Base-by-base conservation (phyloP, 2,797 vertebrate genomes). In the Lophius americanus region DNA sequence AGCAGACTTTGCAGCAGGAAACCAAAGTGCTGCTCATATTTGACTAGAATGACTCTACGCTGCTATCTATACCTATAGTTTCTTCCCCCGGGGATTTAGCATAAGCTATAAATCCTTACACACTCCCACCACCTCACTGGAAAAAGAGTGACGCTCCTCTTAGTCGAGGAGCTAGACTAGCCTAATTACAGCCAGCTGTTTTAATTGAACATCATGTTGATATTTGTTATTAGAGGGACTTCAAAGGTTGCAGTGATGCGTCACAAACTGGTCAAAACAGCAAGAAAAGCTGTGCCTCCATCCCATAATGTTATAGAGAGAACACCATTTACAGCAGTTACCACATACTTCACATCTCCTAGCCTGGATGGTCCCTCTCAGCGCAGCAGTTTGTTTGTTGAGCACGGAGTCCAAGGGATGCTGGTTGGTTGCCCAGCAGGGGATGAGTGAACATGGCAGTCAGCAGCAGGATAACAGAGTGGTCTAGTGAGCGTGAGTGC, bases 1-100 rank as follows among this genome's bases (percentile, higher is more conserved):
- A 94, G 87, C 90, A 90, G 91, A 93, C 89, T 94, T 94, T 94
- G 90, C 92, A 92, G 93, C 92, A 91, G 92, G 92, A 92, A 92
- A 91, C 93, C 90, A 91, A 93, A 93, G 91, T 93, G 83, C 87
- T 90, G 83, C 88, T 93, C 91, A 92, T 93, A 93, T 93, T 92
- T 92, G 91, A 93, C 90, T 89, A 87, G 88, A 91, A 85, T 86
- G 88, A 93, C 83, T 92, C 88, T 76, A 68, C 81, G 55, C 85
- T 86, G 87, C 89, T 92, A 93, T 93, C 93, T 93, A 80, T 90
- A 93, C 92, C 92, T 93, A 91, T 94, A 93, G 91, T 91, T 84
- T 76, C 88, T 87, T 23, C 92, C 88, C 83, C 78, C 68, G 88
- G 91, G 88, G 91, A 92, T 92, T 93, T 92, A 87, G 87, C 78